phyloP scores from a whole-genome alignment of 35 echinoderm and acorn worm genomes.

The Acanthaster planci region DNA sequence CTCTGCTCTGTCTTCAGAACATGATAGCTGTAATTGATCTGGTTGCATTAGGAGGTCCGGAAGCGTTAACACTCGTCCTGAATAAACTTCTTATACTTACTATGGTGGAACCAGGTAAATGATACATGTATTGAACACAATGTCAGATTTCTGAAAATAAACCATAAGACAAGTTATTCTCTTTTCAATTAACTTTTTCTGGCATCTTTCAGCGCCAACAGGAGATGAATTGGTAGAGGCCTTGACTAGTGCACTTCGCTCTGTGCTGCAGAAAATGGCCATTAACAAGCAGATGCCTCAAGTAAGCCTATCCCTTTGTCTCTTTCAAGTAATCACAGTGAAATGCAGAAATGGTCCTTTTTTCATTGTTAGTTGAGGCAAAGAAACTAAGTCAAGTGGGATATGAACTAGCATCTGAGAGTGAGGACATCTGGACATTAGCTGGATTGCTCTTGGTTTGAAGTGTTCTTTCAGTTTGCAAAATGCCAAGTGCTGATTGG shows the following conservation, averaged over 20 bases:
- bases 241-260: conserved; percentile 83
- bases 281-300: conserved; percentile 67
- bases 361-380: too few relatives aligned
- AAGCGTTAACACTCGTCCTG: conserved; percentile 65
- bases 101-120: conserved; percentile 71
- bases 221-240: conserved; percentile 84
- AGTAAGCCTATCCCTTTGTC: conserved; percentile 31
- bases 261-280: conserved; percentile 94
- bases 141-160: too few relatives aligned
- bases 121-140: too few relatives aligned
- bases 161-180: too few relatives aligned
- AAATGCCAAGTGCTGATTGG: too few relatives aligned
- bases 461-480: too few relatives aligned
- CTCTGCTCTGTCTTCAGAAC: conserved; percentile 89
- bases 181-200: neutral
- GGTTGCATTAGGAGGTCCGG: conserved; percentile 75
- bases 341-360: too few relatives aligned
- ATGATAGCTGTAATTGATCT: conserved; percentile 84
- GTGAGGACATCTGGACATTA: too few relatives aligned
- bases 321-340: too few relatives aligned
- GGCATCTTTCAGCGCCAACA: conserved; percentile 52
- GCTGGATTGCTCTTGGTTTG: too few relatives aligned
- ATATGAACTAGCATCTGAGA: too few relatives aligned
- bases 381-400: too few relatives aligned
- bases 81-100: conserved; percentile 59